These are phyloP conservation scores for Paramormyrops kingsleyae DNA, from an alignment of 2,113 vertebrate species.

Conservation along the genomic window DNA sequence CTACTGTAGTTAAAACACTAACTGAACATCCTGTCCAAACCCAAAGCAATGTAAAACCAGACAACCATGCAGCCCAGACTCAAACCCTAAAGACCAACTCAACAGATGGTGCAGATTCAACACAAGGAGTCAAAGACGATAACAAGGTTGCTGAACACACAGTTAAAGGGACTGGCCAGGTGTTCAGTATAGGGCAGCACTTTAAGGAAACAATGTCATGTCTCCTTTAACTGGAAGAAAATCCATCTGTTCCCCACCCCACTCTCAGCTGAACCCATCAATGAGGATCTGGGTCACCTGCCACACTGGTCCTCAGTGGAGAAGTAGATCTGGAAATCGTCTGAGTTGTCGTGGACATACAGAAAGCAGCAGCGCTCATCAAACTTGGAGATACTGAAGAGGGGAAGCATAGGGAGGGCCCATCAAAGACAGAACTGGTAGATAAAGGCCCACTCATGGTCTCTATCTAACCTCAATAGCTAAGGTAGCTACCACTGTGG, in stretches of 20 bases:
- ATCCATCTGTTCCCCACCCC: neutral
- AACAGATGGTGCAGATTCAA: neutral
- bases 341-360: conserved; percentile 86
- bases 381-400: conserved; percentile 82
- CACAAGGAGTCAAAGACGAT: neutral
- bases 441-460: neutral
- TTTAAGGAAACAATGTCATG: neutral
- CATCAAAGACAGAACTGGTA: neutral
- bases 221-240: neutral
- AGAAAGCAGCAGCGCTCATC: conserved; percentile 95
- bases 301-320: conserved; percentile 84
- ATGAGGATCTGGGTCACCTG: conserved; percentile 65
- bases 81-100: neutral
- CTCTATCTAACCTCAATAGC: neutral
- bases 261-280: conserved; percentile 47
- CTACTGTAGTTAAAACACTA: neutral
- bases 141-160: neutral
- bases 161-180: neutral
- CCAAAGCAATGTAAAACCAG: neutral
- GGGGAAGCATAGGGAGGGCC: neutral
- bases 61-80: neutral
- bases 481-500: neutral
- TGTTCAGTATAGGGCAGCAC: neutral
- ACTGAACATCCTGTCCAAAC: neutral
- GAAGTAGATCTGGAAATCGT: conserved; percentile 97